Base-by-base conservation (phyloP, 1,140 invertebrate species). In the Drosophila mayri region DNA sequence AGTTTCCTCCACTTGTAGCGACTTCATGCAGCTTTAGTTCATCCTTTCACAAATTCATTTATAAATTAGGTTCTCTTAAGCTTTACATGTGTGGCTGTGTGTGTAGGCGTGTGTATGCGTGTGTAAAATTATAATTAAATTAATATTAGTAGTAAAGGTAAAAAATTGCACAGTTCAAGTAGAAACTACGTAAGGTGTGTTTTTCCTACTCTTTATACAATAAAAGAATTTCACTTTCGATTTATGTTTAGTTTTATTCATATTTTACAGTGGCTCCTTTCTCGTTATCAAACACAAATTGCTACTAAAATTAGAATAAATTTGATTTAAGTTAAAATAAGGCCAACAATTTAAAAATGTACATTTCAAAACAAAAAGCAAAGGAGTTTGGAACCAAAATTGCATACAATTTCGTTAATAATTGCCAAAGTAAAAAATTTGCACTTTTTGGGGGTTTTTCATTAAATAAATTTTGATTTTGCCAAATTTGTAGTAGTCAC, bases 241-340 rank as follows among this genome's bases (percentile, higher is more conserved):
- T 40, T 66, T 66, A 66, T 22, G 32, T 70, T 74, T 76, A 46
- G 25, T 78, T 76, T 78, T 79, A 55, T 88, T 87, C 64, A 35
- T 76, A 68, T 71, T 78, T 79, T 78, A 71, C 65, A 78, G 43
- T 65, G 37, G 37, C 54, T 73, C 52, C 47, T 50, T 59, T 49
- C 47, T 63, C 46, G 37, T 63, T 57, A 72, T 64, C 61, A 55
- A 54, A 63, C 44, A 77, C 62, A 85, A 77, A 62, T 86, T 62
- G 59, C 63, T 81, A 68, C 72, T 84, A 88, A 88, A 88, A 88
- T 90, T 88, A 88, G 54, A 73, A 88, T 84, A 88, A 90, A 88
- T 90, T 88, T 88, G 80, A 88, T 88, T 88, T 88, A 88, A 81
- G 80, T 88, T 88, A 77, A 88, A 88, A 88, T 90, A 88, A 88